Conservation (phyloP, 2,113 vertebrate species). For the Colistium nudipinnis region DNA sequence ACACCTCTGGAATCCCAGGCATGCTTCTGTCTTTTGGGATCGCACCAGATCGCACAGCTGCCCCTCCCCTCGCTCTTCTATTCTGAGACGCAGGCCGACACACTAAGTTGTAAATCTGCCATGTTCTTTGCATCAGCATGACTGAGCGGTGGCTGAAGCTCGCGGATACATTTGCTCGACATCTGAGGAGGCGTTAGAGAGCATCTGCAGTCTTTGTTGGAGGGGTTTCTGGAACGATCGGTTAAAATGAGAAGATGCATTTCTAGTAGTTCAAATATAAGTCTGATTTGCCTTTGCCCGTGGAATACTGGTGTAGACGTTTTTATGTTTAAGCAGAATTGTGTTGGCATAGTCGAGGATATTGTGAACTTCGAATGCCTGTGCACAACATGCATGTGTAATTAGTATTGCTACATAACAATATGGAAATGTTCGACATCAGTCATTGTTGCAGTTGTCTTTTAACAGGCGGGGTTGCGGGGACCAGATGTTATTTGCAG, state of each 20-base stretch:
- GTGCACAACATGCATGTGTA: no score
- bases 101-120: slow-evolving; percentile 52
- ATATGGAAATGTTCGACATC: no score
- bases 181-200: slow-evolving; percentile 13
- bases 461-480: background rate
- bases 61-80: slow-evolving; percentile 39
- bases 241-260: background rate
- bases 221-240: no score
- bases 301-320: background rate
- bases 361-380: background rate
- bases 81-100: slow-evolving; percentile 38
- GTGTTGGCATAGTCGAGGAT: background rate
- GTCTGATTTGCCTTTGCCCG: background rate
- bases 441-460: background rate
- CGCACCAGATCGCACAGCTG: slow-evolving; percentile 26
- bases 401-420: no score
- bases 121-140: slow-evolving; percentile 34
- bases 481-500: background rate
- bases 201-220: slow-evolving; percentile 34
- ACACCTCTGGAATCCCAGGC: slow-evolving; percentile 72
- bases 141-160: slow-evolving; percentile 29
- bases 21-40: slow-evolving; percentile 58
- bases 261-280: background rate
- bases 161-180: slow-evolving; percentile 29
- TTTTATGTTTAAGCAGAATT: background rate